Evolutionary conservation across 2,888 invertebrate species (phyloP).

Genomic region (Chrysolina americana): DNA sequence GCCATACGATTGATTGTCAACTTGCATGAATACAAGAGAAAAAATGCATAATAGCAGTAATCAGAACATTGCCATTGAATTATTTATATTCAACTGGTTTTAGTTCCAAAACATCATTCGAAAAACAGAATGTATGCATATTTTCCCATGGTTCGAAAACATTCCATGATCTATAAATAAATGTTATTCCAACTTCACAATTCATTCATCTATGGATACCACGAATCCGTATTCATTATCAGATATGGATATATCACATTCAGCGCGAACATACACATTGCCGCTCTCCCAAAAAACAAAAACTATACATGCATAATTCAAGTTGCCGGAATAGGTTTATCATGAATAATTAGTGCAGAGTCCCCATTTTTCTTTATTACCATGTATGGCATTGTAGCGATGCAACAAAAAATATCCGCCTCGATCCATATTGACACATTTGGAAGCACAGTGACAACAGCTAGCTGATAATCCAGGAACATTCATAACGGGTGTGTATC

Average conservation of each 20-base stretch:
- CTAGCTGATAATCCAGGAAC: constrained; percentile 13
- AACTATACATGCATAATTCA: constrained; percentile 17
- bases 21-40: too few relatives aligned
- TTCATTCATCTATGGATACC: too few relatives aligned
- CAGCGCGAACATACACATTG: background rate
- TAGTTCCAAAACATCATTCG: too few relatives aligned
- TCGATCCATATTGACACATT: constrained; percentile 26
- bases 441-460: constrained; percentile 12
- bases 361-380: constrained; percentile 29
- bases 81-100: too few relatives aligned
- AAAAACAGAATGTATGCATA: too few relatives aligned
- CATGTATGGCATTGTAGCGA: constrained; percentile 8
- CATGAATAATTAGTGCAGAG: constrained; percentile 20
- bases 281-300: background rate
- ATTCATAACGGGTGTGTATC: constrained; percentile 18
- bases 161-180: too few relatives aligned
- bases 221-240: background rate
- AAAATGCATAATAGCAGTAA: too few relatives aligned
- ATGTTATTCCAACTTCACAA: too few relatives aligned
- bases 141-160: too few relatives aligned
- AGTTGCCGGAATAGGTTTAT: constrained; percentile 17
- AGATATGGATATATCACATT: constrained; percentile 10
- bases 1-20: too few relatives aligned
- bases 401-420: constrained; percentile 9
- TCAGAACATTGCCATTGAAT: too few relatives aligned